phyloP scores from a whole-genome alignment of 2,113 vertebrate genomes.

The cat (Felis catus) region DNA sequence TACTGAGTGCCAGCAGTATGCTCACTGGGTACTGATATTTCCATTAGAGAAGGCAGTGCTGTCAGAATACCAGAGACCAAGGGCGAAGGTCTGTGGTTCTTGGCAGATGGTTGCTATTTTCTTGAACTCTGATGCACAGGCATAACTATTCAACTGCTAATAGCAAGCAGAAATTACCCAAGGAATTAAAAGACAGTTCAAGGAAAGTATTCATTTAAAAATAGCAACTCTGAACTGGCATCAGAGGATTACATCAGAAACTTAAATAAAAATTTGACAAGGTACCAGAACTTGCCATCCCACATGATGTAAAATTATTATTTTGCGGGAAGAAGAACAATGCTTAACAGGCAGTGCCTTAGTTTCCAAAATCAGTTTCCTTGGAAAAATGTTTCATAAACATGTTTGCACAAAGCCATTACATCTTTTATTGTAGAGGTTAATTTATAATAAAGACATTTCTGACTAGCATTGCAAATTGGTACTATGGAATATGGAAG shows the following conservation, averaged over 20 bases:
- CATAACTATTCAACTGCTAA: slow-evolving; percentile 29
- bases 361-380: slow-evolving; percentile 39
- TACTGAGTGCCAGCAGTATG: background rate
- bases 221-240: slow-evolving; percentile 55
- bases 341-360: background rate
- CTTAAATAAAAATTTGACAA: slow-evolving; percentile 65
- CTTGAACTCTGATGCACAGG: slow-evolving; percentile 28
- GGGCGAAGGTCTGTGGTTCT: slow-evolving; percentile 40
- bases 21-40: background rate
- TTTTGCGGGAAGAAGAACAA: slow-evolving; percentile 49
- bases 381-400: background rate
- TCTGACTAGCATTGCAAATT: background rate
- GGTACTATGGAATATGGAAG: background rate
- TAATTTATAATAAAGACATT: background rate
- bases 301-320: slow-evolving; percentile 43
- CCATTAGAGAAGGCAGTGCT: background rate
- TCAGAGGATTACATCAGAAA: slow-evolving; percentile 49
- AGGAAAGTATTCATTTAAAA: slow-evolving; percentile 62
- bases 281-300: slow-evolving; percentile 32
- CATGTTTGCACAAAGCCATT: background rate
- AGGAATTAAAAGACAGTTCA: slow-evolving; percentile 62
- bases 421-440: background rate
- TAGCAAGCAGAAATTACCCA: slow-evolving; percentile 54
- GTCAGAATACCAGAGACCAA: background rate
- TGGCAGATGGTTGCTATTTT: slow-evolving; percentile 50